Percentiles rank a stretch among this genome's conserved stretches.
phyloP scores from a whole-genome alignment of 2,797 vertebrate species.

The Capromys pilorides region DNA sequence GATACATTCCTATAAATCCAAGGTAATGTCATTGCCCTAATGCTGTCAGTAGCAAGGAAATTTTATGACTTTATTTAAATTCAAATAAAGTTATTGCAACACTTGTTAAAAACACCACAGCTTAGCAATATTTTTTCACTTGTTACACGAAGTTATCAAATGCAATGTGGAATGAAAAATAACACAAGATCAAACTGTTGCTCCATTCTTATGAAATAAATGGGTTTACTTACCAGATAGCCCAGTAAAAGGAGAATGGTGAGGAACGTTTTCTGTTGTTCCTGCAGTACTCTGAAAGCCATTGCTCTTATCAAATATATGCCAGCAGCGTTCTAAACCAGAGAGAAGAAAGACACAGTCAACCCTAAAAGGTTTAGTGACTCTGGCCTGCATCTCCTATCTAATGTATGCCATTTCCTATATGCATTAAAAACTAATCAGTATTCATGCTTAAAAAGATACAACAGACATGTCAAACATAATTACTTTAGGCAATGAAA shows the following conservation, averaged over 20 bases:
- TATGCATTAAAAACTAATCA: neutral
- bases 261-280: slow-evolving; percentile 74
- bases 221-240: slow-evolving; percentile 84
- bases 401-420: neutral
- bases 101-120: slow-evolving; percentile 2
- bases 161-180: slow-evolving; percentile 9
- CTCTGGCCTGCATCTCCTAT: neutral
- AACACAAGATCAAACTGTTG: neutral
- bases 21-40: neutral
- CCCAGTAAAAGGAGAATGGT: slow-evolving; percentile 78
- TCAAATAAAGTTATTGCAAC: slow-evolving; percentile 22
- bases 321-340: slow-evolving; percentile 51
- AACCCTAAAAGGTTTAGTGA: neutral
- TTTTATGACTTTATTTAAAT: neutral
- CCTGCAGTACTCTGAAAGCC: slow-evolving; percentile 74
- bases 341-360: neutral
- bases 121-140: neutral
- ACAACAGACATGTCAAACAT: neutral
- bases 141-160: neutral
- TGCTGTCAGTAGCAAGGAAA: neutral
- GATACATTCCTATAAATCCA: neutral
- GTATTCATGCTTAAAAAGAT: neutral
- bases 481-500: neutral
- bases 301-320: slow-evolving; percentile 74
- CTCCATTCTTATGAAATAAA: neutral